Evolutionary conservation across 2,113 vertebrate genomes (phyloP).

Genomic region (Etheostoma spectabile): DNA sequence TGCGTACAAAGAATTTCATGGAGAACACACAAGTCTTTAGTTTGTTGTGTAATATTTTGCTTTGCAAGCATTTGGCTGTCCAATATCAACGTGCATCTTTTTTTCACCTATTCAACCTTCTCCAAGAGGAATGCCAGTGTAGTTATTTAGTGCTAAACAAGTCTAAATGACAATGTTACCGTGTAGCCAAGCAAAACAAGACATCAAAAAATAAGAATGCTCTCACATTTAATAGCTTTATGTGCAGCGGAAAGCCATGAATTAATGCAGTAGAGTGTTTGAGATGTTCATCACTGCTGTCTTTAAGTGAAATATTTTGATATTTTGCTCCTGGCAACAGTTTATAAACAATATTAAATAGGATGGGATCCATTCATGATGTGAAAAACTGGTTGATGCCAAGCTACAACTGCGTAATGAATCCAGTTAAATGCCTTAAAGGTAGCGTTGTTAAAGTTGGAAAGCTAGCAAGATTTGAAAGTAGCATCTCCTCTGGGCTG

Average conservation of each 20-base stretch:
- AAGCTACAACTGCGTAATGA: background rate
- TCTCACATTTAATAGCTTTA: background rate
- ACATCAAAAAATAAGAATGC: background rate
- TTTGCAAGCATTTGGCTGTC: slow-evolving; percentile 2
- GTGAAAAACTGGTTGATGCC: background rate
- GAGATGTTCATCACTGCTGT: background rate
- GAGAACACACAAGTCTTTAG: background rate
- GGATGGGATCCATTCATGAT: background rate
- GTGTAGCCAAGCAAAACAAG: slow-evolving; percentile 7
- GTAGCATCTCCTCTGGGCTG: no score
- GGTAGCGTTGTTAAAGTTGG: no score
- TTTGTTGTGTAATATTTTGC: background rate
- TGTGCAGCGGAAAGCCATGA: background rate
- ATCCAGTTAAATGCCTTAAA: background rate
- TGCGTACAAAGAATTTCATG: background rate
- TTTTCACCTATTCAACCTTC: slow-evolving; percentile 1
- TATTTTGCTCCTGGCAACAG: background rate
- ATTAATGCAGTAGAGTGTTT: background rate
- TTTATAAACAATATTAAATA: background rate
- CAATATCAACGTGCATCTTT: slow-evolving; percentile 2
- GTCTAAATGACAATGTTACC: background rate
- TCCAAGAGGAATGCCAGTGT: background rate
- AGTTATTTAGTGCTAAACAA: background rate
- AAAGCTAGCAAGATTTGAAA: no score
- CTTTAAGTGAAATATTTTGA: background rate